phyloP scores from a whole-genome alignment of 2,888 invertebrate genomes.

The Limenitis camilla region DNA sequence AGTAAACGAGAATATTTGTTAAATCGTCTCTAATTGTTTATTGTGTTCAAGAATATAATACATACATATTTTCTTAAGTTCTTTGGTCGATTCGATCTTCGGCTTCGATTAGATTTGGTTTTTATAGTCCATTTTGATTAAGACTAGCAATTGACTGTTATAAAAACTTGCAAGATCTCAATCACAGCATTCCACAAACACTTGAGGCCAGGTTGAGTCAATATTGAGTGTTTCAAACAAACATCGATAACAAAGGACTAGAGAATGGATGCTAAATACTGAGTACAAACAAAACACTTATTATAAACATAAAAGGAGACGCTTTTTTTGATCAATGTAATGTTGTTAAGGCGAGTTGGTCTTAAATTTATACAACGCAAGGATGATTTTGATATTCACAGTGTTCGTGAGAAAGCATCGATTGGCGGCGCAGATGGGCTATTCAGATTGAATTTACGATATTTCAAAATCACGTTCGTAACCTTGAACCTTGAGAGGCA shows the following conservation, averaged over 20 bases:
- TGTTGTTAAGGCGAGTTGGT: slow-evolving; percentile 11
- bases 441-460: slow-evolving; percentile 65
- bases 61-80: too few relatives aligned
- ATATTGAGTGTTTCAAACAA: slow-evolving; percentile 44
- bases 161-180: slow-evolving; percentile 29
- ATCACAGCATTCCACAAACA: slow-evolving; percentile 39
- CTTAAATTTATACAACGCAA: slow-evolving; percentile 11
- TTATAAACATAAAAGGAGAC: slow-evolving; percentile 31
- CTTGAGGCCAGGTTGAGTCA: slow-evolving; percentile 40
- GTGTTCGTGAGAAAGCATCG: slow-evolving; percentile 60
- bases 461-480: slow-evolving; percentile 65
- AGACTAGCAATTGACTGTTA: slow-evolving; percentile 26
- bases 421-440: slow-evolving; percentile 49
- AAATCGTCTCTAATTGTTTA: too few relatives aligned
- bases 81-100: too few relatives aligned
- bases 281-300: slow-evolving; percentile 55
- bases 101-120: neutral
- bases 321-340: slow-evolving; percentile 27
- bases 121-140: neutral
- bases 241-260: slow-evolving; percentile 66
- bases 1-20: too few relatives aligned
- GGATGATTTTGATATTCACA: slow-evolving; percentile 12
- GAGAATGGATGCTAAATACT: slow-evolving; percentile 61
- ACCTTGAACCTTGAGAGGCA: slow-evolving; percentile 62
- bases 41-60: too few relatives aligned